Conservation (phyloP, 1,140 invertebrate genomes). For the Gonioctena quinquepunctata region DNA sequence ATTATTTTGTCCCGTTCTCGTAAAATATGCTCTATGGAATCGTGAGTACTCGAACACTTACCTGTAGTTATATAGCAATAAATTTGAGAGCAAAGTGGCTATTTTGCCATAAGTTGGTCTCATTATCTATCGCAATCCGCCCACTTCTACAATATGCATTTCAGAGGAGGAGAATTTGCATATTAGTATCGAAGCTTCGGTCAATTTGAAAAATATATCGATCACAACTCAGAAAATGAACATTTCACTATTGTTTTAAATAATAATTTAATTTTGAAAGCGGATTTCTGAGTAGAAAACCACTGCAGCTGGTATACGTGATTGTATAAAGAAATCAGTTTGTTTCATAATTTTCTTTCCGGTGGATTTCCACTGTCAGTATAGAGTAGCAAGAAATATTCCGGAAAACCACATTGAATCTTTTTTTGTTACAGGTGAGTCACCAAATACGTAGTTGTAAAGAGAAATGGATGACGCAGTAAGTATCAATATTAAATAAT, state of each 20-base stretch:
- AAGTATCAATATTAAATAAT: too few species aligned
- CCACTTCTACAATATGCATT: neutral
- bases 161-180: neutral
- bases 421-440: conserved; percentile 10
- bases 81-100: neutral
- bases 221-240: too few species aligned
- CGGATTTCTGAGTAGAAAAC: too few species aligned
- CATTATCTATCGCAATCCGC: neutral
- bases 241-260: too few species aligned
- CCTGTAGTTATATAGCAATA: neutral
- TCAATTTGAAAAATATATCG: too few species aligned
- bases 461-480: neutral
- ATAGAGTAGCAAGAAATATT: too few species aligned
- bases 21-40: neutral
- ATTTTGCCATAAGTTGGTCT: neutral
- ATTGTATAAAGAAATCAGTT: too few species aligned
- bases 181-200: too few species aligned
- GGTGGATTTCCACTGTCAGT: too few species aligned
- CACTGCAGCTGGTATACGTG: too few species aligned
- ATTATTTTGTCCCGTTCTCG: neutral
- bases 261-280: too few species aligned
- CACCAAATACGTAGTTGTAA: neutral
- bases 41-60: neutral
- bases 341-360: too few species aligned
- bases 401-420: neutral